Percentiles rank a stretch among this genome's conserved stretches.
Conservation (phyloP, 2,888 invertebrate species). For the Melieria picta region DNA sequence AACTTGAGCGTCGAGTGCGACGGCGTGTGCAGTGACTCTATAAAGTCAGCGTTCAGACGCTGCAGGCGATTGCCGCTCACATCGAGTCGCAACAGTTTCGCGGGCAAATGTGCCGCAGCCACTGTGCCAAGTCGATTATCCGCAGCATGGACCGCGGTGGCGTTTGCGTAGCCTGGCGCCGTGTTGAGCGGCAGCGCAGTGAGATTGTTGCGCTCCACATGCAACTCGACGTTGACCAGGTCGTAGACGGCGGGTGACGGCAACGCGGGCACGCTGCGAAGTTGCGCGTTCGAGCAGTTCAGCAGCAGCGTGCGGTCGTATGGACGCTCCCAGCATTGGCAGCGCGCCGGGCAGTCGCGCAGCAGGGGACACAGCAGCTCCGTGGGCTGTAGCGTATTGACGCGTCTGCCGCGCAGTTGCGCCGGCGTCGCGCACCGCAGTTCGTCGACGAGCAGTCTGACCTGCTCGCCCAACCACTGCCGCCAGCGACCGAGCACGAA, state of each 20-base stretch:
- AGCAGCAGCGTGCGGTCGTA: conserved; percentile 17
- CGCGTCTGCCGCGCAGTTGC: not conserved
- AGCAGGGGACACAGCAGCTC: conserved; percentile 17
- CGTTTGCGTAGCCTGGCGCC: conserved; percentile 10
- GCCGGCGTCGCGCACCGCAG: conserved; percentile 6
- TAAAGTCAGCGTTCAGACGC: conserved; percentile 4
- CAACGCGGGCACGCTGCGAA: conserved; percentile 4
- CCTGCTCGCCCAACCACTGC: not conserved
- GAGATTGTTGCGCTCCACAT: conserved; percentile 4
- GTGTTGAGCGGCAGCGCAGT: not conserved
- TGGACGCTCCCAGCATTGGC: conserved; percentile 21
- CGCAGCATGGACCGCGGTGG: conserved; percentile 5
- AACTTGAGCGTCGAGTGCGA: not conserved
- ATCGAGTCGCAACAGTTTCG: conserved; percentile 5
- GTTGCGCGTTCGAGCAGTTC: conserved; percentile 19
- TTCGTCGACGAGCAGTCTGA: not conserved
- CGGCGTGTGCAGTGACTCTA: not conserved
- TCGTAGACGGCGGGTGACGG: not conserved
- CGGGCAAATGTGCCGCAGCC: conserved; percentile 1
- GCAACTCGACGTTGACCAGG: not conserved
- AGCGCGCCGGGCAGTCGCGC: not conserved
- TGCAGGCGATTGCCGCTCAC: conserved; percentile 17
- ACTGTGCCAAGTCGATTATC: conserved; percentile 6
- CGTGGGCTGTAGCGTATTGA: conserved; percentile 4
- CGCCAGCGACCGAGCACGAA: not conserved